Base-by-base conservation (phyloP, 2,888 invertebrate genomes). In the Oxycera nigricornis region DNA sequence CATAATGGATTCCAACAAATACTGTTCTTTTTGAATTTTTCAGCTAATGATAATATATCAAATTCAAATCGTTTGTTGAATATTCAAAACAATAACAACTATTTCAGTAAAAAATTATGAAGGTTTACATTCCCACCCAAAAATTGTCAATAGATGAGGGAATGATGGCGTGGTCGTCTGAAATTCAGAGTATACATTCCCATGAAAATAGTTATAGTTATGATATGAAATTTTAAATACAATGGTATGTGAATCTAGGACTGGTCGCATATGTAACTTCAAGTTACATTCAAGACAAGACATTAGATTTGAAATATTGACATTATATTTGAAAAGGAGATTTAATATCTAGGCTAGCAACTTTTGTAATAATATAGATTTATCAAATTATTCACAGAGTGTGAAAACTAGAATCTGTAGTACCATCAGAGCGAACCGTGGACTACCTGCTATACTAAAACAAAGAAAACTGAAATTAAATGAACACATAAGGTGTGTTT, bases 171-270 rank as follows among this genome's bases (percentile, higher is more conserved):
- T n/a, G n/a, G n/a, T n/a, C n/a, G n/a, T n/a, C n/a, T n/a, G n/a
- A n/a, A n/a, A n/a, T 68, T 39, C 50, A 68, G 68, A 68, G 26
- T 68, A 24, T 41, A 68, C 41, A 68, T 46, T 68, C 41, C 39
- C 4, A 68, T 68, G 68, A 68, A 68, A 68, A 68, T 68, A 68
- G 50, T 68, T 22, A 68, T n/a, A n/a, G n/a, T n/a, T n/a, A n/a
- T n/a, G 46, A 68, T 50, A 68, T 68, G 28, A 24, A 68, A 68
- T 68, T 68, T 68, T 68, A 68, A 68, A 68, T 50, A 68, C 17
- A 68, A 46, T 68, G 68, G 20, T 68, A 46, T 68, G 68, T 24
- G 68, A 68, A 41, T 68, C 68, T 20, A 68, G 46, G 30, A 50
- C 41, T 2, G 68, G 46, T 41, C 46, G 46, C 46, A 68, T 61